Conservation (phyloP, 2,888 invertebrate genomes). For the Thymelicus acteon region DNA sequence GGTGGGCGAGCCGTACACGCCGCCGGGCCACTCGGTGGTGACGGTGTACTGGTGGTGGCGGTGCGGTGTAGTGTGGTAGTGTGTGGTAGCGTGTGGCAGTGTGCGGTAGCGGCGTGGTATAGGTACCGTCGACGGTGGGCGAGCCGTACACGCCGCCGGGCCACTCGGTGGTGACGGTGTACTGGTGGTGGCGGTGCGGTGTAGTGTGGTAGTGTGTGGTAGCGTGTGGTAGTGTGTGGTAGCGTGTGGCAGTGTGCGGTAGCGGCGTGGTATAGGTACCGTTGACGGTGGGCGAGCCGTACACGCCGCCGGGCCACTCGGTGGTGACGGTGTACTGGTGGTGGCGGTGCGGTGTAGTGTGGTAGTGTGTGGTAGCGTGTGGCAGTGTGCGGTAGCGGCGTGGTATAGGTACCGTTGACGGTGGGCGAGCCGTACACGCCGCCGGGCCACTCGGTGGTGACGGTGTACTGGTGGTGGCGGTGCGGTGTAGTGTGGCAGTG, state of each 20-base stretch:
- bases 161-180: slow-evolving; percentile 98
- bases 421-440: slow-evolving; percentile 99
- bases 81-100: no score
- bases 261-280: slow-evolving; percentile 60
- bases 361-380: no score
- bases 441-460: slow-evolving; percentile 98
- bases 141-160: slow-evolving; percentile 99
- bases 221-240: no score
- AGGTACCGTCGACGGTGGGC: slow-evolving; percentile 92
- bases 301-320: slow-evolving; percentile 99
- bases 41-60: slow-evolving; percentile 96
- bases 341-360: slow-evolving; percentile 89
- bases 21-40: slow-evolving; percentile 99
- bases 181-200: slow-evolving; percentile 95
- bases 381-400: no score
- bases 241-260: no score
- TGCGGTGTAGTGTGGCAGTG: slow-evolving; percentile 71
- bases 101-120: no score
- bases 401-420: slow-evolving; percentile 85
- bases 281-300: slow-evolving; percentile 97
- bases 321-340: slow-evolving; percentile 97
- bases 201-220: no score
- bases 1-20: slow-evolving; percentile 98
- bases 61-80: slow-evolving; percentile 73
- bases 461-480: slow-evolving; percentile 95